Percentiles rank a stretch among this genome's conserved stretches.
These are phyloP conservation scores for Patella pellucida DNA, from an alignment of 2,888 invertebrate genomes.

Conservation along the genomic window DNA sequence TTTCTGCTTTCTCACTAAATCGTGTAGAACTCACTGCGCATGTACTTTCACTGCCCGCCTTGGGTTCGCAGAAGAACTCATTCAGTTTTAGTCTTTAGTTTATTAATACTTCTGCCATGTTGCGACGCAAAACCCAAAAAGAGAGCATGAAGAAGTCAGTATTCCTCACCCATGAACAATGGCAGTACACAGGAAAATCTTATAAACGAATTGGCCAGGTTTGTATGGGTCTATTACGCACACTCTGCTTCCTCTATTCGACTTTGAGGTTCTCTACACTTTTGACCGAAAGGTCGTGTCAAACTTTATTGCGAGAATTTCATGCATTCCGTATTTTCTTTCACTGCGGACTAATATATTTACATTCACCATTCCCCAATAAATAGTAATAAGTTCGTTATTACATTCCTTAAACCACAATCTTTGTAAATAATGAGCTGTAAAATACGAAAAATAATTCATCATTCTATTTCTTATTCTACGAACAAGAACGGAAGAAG, in stretches of 20 bases:
- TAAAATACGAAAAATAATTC: too few species aligned
- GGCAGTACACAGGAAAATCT: constrained; percentile 57
- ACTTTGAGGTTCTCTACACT: constrained; percentile 12
- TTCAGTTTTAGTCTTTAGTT: not conserved
- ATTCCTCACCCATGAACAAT: constrained; percentile 51
- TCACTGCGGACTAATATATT: too few species aligned
- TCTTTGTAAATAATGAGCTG: too few species aligned
- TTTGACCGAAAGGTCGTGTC: not conserved
- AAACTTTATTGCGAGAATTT: not conserved
- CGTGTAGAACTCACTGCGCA: constrained; percentile 5
- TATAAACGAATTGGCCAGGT: constrained; percentile 57
- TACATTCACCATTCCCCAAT: too few species aligned
- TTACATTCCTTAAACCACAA: too few species aligned
- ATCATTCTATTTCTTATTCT: too few species aligned
- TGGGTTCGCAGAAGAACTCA: not conserved
- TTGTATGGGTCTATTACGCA: constrained; percentile 13
- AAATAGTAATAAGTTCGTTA: too few species aligned
- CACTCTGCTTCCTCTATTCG: not conserved
- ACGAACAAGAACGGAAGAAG: too few species aligned
- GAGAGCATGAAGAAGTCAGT: constrained; percentile 48
- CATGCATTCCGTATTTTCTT: too few species aligned
- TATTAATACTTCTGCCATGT: constrained; percentile 28
- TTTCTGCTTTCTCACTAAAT: not conserved
- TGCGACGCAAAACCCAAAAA: constrained; percentile 39
- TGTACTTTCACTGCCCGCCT: constrained; percentile 11